Evolutionary conservation across 2,113 vertebrate species (phyloP).

Genomic region (Bagarius yarrelli): DNA sequence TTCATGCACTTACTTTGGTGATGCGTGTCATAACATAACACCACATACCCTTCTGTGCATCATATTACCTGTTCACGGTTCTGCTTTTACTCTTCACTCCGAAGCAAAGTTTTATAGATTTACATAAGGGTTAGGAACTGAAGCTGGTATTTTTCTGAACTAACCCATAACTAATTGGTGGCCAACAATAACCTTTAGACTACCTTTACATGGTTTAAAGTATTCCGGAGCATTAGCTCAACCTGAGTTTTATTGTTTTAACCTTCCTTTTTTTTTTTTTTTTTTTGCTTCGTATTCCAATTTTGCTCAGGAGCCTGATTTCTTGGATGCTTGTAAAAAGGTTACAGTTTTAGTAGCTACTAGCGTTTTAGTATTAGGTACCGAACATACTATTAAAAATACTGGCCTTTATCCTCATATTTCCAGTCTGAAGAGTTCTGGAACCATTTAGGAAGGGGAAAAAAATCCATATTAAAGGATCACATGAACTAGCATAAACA

Average conservation of each 20-base stretch:
- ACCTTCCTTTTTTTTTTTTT: background rate
- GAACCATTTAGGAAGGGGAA: constrained; percentile 10
- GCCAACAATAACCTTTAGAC: background rate
- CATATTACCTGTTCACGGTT: constrained; percentile 59
- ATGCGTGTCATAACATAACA: constrained; percentile 51
- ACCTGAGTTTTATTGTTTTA: background rate
- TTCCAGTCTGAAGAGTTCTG: background rate
- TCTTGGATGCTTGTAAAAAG: background rate
- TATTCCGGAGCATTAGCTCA: background rate
- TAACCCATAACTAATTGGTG: constrained; percentile 7
- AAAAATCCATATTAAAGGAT: background rate
- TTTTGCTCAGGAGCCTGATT: background rate
- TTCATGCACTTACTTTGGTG: constrained; percentile 37
- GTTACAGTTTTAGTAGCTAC: constrained; percentile 24
- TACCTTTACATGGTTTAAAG: background rate
- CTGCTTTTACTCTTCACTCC: constrained; percentile 55
- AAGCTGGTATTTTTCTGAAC: constrained; percentile 57
- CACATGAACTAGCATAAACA: background rate
- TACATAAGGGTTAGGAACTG: constrained; percentile 53
- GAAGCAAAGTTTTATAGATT: constrained; percentile 44
- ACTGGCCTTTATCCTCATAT: background rate
- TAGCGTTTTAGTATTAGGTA: background rate
- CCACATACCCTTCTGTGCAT: constrained; percentile 52
- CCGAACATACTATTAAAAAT: constrained; percentile 4
- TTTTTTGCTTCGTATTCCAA: background rate